phyloP scores from a whole-genome alignment of 1,140 invertebrate genomes.

The Sogatella furcifera region DNA sequence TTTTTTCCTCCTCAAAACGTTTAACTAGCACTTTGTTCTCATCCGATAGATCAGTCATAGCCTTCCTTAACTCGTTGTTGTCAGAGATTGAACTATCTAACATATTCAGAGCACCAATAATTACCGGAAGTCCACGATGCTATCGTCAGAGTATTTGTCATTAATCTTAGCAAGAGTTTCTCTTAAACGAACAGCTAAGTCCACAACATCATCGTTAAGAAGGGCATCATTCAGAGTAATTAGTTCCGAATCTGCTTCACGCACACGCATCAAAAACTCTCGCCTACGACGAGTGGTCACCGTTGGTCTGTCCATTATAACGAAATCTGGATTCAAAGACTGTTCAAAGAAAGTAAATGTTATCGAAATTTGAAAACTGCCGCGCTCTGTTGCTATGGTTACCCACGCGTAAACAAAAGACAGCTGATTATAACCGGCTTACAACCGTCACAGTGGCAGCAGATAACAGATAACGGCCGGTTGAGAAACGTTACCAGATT shows the following conservation, averaged over 20 bases:
- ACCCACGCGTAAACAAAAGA: too few species aligned
- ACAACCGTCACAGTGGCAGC: too few species aligned
- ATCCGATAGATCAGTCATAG: not conserved
- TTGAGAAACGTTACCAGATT: too few species aligned
- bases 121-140: not conserved
- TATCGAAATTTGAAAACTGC: too few species aligned
- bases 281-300: too few species aligned
- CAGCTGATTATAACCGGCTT: too few species aligned
- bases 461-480: too few species aligned
- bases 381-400: too few species aligned
- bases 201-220: not conserved
- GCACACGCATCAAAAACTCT: too few species aligned
- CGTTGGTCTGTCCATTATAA: too few species aligned
- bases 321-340: too few species aligned
- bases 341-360: too few species aligned
- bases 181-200: not conserved
- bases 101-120: not conserved
- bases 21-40: conserved; percentile 1
- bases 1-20: not conserved
- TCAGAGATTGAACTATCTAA: not conserved
- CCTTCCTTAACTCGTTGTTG: not conserved
- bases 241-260: not conserved
- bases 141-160: not conserved
- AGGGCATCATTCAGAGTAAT: not conserved
- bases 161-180: not conserved